These are phyloP conservation scores for Papilio helenus DNA, from an alignment of 1,140 invertebrate species.

Conservation along the genomic window DNA sequence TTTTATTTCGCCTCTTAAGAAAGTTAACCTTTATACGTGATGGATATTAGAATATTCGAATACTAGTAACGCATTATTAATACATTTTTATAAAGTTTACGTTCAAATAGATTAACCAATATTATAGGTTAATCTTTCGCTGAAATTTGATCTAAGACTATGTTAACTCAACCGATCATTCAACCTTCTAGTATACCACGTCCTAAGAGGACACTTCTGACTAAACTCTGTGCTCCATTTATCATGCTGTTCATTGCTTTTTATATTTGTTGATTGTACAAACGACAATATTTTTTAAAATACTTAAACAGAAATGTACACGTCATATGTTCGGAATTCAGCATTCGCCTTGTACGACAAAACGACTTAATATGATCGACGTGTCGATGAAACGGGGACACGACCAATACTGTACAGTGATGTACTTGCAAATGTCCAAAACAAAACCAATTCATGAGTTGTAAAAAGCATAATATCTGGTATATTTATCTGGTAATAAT, in stretches of 20 bases:
- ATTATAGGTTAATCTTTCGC: neutral
- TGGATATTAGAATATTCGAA: neutral
- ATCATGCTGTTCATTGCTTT: neutral
- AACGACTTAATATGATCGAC: constrained; percentile 22
- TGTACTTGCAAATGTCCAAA: constrained; percentile 6
- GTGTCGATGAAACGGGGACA: constrained; percentile 4
- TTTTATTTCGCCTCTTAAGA: neutral
- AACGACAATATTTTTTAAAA: neutral
- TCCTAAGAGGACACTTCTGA: neutral
- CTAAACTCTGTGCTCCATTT: neutral
- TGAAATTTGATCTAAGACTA: neutral
- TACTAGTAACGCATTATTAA: neutral
- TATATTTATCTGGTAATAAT: neutral
- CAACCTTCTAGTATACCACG: neutral
- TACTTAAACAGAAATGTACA: constrained; percentile 5
- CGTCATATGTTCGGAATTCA: constrained; percentile 21
- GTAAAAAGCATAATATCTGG: neutral
- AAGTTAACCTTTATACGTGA: neutral
- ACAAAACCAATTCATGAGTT: neutral
- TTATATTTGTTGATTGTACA: neutral
- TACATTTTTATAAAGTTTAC: neutral
- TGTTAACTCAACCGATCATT: neutral
- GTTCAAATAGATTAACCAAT: neutral
- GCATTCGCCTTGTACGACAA: constrained; percentile 7
- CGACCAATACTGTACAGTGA: neutral